These are phyloP conservation scores for Dendrolimus houi DNA, from an alignment of 2,888 invertebrate genomes.

Conservation along the genomic window DNA sequence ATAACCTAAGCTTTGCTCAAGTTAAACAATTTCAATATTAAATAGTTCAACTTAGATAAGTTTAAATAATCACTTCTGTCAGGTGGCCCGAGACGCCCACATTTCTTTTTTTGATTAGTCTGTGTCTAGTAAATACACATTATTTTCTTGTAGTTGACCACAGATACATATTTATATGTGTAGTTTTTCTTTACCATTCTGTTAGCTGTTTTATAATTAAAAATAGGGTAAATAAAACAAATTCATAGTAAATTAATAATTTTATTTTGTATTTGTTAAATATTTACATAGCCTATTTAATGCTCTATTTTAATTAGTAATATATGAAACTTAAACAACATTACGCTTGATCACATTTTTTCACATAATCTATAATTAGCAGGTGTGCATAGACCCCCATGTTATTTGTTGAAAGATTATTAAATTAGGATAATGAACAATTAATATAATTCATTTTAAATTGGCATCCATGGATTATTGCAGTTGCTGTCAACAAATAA, in stretches of 20 bases:
- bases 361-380: slow-evolving; percentile 33
- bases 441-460: slow-evolving; percentile 4
- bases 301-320: slow-evolving; percentile 55
- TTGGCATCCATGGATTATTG: not conserved
- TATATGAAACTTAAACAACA: slow-evolving; percentile 71
- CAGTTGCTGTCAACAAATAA: not conserved
- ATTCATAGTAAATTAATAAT: slow-evolving; percentile 69
- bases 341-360: slow-evolving; percentile 63
- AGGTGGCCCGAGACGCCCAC: too few relatives aligned
- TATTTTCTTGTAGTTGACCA: too few relatives aligned
- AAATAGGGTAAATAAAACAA: slow-evolving; percentile 21
- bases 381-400: slow-evolving; percentile 17
- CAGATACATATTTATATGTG: too few relatives aligned
- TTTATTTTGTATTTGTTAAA: slow-evolving; percentile 69
- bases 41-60: too few relatives aligned
- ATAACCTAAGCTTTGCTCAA: too few relatives aligned
- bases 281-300: slow-evolving; percentile 70
- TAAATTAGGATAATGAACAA: not conserved
- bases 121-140: too few relatives aligned
- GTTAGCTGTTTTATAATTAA: too few relatives aligned
- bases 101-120: too few relatives aligned
- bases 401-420: not conserved
- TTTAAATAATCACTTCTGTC: too few relatives aligned
- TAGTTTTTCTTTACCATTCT: too few relatives aligned
- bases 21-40: too few relatives aligned